A percentile compares a stretch with the other conserved stretches of the same genome.
Evolutionary conservation across 1,140 invertebrate genomes (phyloP).

Genomic region (Spodoptera frugiperda): DNA sequence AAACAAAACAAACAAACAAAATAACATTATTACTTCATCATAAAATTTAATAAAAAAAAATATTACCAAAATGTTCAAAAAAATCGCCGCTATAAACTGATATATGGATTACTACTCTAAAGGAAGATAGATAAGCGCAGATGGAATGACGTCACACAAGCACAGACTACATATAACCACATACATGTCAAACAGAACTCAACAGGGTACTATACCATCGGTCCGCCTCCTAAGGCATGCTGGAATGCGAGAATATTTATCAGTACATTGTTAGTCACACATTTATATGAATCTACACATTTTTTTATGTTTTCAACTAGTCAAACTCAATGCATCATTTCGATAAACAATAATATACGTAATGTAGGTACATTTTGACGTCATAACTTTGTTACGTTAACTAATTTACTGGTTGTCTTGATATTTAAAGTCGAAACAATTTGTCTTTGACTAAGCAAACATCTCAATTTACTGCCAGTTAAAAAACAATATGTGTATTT

Average conservation of each 20-base stretch:
- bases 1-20: background rate
- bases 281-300: background rate
- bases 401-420: no score
- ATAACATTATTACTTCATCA: background rate
- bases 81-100: no score
- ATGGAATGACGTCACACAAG: constrained; percentile 44
- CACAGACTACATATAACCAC: constrained; percentile 51
- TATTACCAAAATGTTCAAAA: no score
- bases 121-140: constrained; percentile 45
- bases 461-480: no score
- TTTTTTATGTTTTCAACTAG: background rate
- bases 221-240: constrained; percentile 66
- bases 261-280: constrained; percentile 24
- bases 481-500: no score
- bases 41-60: no score
- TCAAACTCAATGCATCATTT: no score
- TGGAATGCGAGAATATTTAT: constrained; percentile 61
- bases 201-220: constrained; percentile 71
- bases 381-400: no score
- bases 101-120: constrained; percentile 4
- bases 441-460: no score
- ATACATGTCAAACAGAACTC: constrained; percentile 51
- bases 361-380: no score
- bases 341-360: no score
- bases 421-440: no score